These are phyloP conservation scores for Podotricha telesiphe DNA, from an alignment of 2,888 invertebrate species.

Conservation along the genomic window DNA sequence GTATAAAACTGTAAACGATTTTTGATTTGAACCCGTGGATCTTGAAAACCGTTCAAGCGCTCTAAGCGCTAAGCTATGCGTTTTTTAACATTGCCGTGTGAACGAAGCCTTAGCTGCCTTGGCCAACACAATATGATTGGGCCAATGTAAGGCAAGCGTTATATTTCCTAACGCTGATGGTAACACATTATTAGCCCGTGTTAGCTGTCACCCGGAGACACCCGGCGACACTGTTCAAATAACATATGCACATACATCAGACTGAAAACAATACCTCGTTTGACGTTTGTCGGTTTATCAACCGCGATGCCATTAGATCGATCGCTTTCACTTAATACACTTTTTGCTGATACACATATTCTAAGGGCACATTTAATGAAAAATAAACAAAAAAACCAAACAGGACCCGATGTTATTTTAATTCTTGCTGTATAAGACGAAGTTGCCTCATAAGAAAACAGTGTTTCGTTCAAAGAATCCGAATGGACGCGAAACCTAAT, in stretches of 20 bases:
- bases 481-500: slow-evolving; percentile 27
- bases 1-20: too few relatives aligned
- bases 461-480: background rate
- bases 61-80: too few relatives aligned
- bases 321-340: slow-evolving; percentile 36
- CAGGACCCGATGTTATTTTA: background rate
- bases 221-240: slow-evolving; percentile 35
- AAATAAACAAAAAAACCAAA: background rate
- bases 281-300: slow-evolving; percentile 43
- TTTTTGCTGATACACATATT: slow-evolving; percentile 15
- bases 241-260: slow-evolving; percentile 43
- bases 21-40: too few relatives aligned
- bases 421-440: background rate
- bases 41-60: too few relatives aligned
- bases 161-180: slow-evolving; percentile 33
- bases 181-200: slow-evolving; percentile 38
- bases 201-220: slow-evolving; percentile 40
- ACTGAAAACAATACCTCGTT: slow-evolving; percentile 41
- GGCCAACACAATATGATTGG: background rate
- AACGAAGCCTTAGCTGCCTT: background rate
- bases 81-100: too few relatives aligned
- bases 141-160: slow-evolving; percentile 7
- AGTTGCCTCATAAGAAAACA: background rate
- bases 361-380: slow-evolving; percentile 27
- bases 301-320: slow-evolving; percentile 39